Evolutionary conservation across 37 sponge, comb jelly and placozoan species (phyloP).

Genomic region (Corticium candelabrum): DNA sequence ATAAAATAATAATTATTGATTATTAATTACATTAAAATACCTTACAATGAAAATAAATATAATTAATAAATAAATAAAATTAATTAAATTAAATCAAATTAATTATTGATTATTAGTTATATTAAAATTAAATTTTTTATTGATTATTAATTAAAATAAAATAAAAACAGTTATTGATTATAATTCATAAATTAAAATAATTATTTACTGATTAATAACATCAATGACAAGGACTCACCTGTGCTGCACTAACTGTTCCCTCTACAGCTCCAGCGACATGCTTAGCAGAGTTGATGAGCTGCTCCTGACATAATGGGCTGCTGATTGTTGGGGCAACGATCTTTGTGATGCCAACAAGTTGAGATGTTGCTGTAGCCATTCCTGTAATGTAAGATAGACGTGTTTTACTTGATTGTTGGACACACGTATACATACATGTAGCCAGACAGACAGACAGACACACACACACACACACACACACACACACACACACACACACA

Average conservation of each 20-base stretch:
- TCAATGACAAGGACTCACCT: slow-evolving; percentile 31
- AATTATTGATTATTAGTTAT: neutral
- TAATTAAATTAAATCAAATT: neutral
- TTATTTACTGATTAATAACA: slow-evolving; percentile 52
- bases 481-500: slow-evolving; percentile 10
- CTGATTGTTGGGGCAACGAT: slow-evolving; percentile 29
- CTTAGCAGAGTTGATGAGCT: slow-evolving; percentile 54
- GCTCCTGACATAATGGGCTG: slow-evolving; percentile 52
- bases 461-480: neutral
- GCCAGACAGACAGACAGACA: neutral
- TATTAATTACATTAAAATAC: no score
- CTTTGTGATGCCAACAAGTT: neutral
- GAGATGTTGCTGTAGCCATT: slow-evolving; percentile 1
- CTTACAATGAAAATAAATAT: no score
- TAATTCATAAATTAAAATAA: neutral
- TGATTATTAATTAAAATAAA: neutral
- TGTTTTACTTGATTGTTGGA: neutral
- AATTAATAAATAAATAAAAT: neutral
- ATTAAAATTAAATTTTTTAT: neutral
- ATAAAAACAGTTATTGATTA: neutral
- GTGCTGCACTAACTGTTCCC: slow-evolving; percentile 14
- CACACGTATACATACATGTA: neutral
- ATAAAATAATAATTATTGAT: no score
- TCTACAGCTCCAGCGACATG: slow-evolving; percentile 22
- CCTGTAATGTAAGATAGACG: no score